A percentile compares a stretch with the other conserved stretches of the same genome.
phyloP scores from a whole-genome alignment of 2,797 vertebrate species.

The Pseudocheirus occidentalis region DNA sequence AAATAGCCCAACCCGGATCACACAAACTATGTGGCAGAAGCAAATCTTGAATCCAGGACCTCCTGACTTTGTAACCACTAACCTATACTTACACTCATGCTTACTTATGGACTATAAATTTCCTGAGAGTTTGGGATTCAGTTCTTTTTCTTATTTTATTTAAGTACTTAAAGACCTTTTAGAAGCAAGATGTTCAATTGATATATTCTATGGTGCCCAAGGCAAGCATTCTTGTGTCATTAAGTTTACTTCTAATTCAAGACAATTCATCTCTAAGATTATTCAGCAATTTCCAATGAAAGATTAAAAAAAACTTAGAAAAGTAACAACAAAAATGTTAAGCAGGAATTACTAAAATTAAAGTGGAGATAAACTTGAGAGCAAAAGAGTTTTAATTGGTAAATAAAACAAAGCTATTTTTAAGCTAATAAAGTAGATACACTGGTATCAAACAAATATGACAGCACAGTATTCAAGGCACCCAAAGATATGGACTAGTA shows the following conservation, averaged over 20 bases:
- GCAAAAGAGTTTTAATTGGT: neutral
- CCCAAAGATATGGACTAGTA: neutral
- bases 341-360: neutral
- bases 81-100: too few species aligned
- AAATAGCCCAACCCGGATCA: neutral
- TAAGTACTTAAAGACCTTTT: too few species aligned
- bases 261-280: neutral
- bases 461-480: neutral
- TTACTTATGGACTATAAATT: too few species aligned
- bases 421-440: neutral
- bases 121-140: too few species aligned
- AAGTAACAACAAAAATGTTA: neutral
- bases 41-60: neutral
- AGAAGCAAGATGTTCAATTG: too few species aligned
- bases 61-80: too few species aligned
- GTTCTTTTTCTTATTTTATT: too few species aligned
- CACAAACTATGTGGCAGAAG: neutral
- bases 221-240: too few species aligned
- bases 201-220: too few species aligned
- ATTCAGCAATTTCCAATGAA: slow-evolving; percentile 14
- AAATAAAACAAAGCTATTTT: neutral
- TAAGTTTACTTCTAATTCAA: neutral
- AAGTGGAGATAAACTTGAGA: neutral
- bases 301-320: slow-evolving; percentile 6
- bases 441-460: neutral